A percentile compares a stretch with the other conserved stretches of the same genome.
These are phyloP conservation scores for Sinotaia quadrata DNA, from an alignment of 2,888 invertebrate species.

Conservation along the genomic window DNA sequence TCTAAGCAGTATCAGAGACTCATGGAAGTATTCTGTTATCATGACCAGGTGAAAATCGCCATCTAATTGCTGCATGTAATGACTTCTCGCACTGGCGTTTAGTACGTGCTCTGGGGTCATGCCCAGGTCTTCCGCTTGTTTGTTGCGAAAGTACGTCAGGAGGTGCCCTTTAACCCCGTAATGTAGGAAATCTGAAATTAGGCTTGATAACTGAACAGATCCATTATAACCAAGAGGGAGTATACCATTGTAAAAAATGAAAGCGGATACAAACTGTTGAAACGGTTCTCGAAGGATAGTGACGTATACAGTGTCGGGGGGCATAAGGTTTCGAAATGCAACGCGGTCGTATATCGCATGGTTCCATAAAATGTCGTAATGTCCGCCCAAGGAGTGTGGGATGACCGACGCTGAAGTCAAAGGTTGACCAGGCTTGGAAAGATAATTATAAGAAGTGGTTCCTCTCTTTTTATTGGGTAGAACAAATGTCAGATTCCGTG, in stretches of 20 bases:
- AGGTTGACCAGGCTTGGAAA: conserved; percentile 40
- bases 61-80: conserved; percentile 40
- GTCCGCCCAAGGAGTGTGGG: conserved; percentile 46
- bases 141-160: conserved; percentile 36
- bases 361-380: conserved; percentile 54
- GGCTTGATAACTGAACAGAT: conserved; percentile 29
- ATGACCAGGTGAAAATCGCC: conserved; percentile 48
- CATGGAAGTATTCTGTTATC: conserved; percentile 52
- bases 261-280: conserved; percentile 42
- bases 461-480: conserved; percentile 44
- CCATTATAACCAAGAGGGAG: conserved; percentile 4
- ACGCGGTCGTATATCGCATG: conserved; percentile 53
- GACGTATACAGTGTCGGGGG: conserved; percentile 38
- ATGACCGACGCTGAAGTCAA: conserved; percentile 42
- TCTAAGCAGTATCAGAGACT: conserved; percentile 50
- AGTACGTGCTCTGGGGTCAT: conserved; percentile 7
- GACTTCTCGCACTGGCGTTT: conserved; percentile 7
- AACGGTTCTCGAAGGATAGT: conserved; percentile 44
- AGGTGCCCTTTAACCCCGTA: not conserved
- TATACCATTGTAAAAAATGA: conserved; percentile 36
- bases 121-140: conserved; percentile 40
- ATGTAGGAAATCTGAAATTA: conserved; percentile 21
- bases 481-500: conserved; percentile 47
- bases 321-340: conserved; percentile 42
- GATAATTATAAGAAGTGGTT: conserved; percentile 38